Percentiles rank a stretch among this genome's conserved stretches.
These are phyloP conservation scores for Pseudomugil gertrudae DNA, from an alignment of 2,797 vertebrate species.

Conservation along the genomic window DNA sequence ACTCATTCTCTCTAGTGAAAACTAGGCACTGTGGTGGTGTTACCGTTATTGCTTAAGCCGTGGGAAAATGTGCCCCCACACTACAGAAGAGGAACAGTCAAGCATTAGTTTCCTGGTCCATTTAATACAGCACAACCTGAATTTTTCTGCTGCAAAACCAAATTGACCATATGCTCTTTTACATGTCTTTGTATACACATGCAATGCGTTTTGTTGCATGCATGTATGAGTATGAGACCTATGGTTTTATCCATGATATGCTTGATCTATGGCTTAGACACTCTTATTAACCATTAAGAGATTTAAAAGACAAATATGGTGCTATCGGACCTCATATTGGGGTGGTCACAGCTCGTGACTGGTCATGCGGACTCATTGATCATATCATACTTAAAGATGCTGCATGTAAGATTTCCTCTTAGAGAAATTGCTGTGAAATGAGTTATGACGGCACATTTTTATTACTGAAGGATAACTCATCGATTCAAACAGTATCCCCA, in stretches of 20 bases:
- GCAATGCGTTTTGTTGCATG: constrained; percentile 83
- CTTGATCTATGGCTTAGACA: constrained; percentile 88
- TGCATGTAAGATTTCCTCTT: constrained; percentile 75
- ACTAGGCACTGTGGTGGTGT: constrained; percentile 22
- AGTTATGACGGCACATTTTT: constrained; percentile 42
- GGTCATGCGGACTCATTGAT: constrained; percentile 99
- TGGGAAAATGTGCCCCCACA: not conserved
- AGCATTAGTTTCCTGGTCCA: constrained; percentile 69
- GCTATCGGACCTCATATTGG: constrained; percentile 95
- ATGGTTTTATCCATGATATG: constrained; percentile 88
- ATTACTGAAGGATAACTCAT: constrained; percentile 47
- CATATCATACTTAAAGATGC: constrained; percentile 92
- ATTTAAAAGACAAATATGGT: constrained; percentile 92
- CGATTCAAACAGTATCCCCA: constrained; percentile 53
- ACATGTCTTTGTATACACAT: constrained; percentile 83
- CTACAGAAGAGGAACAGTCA: constrained; percentile 53
- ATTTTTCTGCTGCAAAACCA: constrained; percentile 93
- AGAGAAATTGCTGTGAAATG: constrained; percentile 40
- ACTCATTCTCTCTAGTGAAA: constrained; percentile 13
- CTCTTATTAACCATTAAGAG: constrained; percentile 86
- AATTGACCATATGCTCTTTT: constrained; percentile 82
- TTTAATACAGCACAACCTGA: constrained; percentile 92
- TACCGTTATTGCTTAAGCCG: not conserved
- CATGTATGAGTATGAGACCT: constrained; percentile 82
- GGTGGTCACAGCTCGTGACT: constrained; percentile 95